phyloP scores from a whole-genome alignment of 2,888 invertebrate species.

The Phlogophora meticulosa region DNA sequence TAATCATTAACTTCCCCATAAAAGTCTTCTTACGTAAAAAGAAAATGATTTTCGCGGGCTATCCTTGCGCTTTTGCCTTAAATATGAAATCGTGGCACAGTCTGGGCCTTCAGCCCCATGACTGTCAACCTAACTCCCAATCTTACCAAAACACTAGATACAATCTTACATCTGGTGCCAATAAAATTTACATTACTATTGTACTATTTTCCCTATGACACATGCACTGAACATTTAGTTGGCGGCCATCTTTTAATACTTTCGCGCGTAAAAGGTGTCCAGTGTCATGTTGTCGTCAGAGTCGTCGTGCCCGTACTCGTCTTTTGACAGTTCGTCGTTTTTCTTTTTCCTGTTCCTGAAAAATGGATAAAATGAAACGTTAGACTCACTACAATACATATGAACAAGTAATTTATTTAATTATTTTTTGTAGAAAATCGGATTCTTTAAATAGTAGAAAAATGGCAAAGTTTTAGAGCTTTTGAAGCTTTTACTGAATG shows the following conservation, averaged over 20 bases:
- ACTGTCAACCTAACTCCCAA: no score
- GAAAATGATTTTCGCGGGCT: no score
- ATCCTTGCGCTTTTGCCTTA: no score
- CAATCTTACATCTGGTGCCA: neutral
- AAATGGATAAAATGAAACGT: conserved; percentile 5
- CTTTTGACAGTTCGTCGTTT: conserved; percentile 57
- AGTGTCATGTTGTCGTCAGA: conserved; percentile 63
- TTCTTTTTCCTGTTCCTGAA: conserved; percentile 68
- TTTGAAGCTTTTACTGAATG: no score
- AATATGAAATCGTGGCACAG: no score
- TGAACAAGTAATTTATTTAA: no score
- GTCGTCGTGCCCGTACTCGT: conserved; percentile 63
- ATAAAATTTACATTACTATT: conserved; percentile 16
- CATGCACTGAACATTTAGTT: neutral
- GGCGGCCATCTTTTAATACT: conserved; percentile 25
- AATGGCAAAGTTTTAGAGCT: no score
- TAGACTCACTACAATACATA: neutral
- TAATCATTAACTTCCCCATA: no score
- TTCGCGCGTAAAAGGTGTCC: conserved; percentile 56
- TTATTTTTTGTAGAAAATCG: no score
- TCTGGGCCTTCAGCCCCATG: no score
- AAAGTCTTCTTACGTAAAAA: no score
- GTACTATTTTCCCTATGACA: conserved; percentile 30
- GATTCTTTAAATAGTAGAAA: no score
- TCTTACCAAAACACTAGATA: neutral